Evolutionary conservation across 1,140 invertebrate species (phyloP).

Genomic region (Apis dorsata): DNA sequence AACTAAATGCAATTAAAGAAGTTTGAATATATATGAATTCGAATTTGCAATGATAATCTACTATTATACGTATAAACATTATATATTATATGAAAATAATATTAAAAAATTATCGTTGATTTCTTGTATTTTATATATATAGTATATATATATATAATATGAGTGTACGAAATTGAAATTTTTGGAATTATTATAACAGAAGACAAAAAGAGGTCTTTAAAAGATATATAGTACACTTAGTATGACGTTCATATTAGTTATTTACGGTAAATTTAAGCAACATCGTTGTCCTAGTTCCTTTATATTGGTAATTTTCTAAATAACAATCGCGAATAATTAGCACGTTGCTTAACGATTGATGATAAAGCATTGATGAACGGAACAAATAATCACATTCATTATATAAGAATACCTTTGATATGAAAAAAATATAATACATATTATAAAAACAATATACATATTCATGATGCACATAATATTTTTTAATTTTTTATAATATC

Average conservation of each 20-base stretch:
- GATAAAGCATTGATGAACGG: neutral
- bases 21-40: no score
- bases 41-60: neutral
- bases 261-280: constrained; percentile 17
- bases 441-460: no score
- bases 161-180: no score
- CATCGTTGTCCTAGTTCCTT: neutral
- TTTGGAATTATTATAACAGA: no score
- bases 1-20: no score
- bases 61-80: neutral
- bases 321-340: constrained; percentile 3
- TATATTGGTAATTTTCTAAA: neutral
- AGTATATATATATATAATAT: no score
- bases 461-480: neutral
- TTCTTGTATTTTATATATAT: neutral
- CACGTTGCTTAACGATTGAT: neutral
- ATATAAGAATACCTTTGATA: neutral
- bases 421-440: neutral
- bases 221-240: neutral
- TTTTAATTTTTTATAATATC: no score
- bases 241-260: neutral
- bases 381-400: neutral
- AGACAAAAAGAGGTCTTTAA: neutral
- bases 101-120: neutral
- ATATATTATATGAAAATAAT: neutral